Percentiles rank a stretch among this genome's conserved stretches.
phyloP scores from a whole-genome alignment of 2,113 vertebrate species.

The Numenius arquata region DNA sequence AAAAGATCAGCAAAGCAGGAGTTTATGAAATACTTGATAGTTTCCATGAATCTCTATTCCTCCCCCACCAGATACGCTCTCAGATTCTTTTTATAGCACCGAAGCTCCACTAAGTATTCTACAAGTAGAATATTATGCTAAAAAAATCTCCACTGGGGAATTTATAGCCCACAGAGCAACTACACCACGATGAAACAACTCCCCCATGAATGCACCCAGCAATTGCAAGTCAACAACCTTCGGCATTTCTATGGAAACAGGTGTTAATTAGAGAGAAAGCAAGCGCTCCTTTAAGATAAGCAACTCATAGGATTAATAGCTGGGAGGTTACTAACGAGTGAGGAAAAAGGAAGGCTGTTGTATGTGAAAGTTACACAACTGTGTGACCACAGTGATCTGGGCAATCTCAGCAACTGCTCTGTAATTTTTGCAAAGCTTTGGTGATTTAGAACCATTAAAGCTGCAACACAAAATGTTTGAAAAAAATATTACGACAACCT shows the following conservation, averaged over 20 bases:
- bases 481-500: background rate
- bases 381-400: background rate
- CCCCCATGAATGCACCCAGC: rapidly evolving
- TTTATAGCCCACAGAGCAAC: constrained; percentile 10
- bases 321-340: background rate
- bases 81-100: background rate
- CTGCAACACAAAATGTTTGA: background rate
- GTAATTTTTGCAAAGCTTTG: background rate
- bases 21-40: background rate
- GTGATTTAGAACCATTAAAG: background rate
- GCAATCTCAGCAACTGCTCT: background rate
- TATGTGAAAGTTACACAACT: background rate
- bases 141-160: background rate
- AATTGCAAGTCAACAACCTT: background rate
- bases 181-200: background rate
- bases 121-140: background rate
- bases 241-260: constrained; percentile 3
- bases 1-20: background rate
- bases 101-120: background rate
- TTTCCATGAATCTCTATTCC: background rate
- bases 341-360: background rate
- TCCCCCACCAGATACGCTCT: background rate
- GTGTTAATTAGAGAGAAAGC: background rate
- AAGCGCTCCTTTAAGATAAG: background rate
- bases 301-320: background rate